A percentile compares a stretch with the other conserved stretches of the same genome.
Evolutionary conservation across 1,140 invertebrate species (phyloP).

Genomic region (Xylocopa sonorina): DNA sequence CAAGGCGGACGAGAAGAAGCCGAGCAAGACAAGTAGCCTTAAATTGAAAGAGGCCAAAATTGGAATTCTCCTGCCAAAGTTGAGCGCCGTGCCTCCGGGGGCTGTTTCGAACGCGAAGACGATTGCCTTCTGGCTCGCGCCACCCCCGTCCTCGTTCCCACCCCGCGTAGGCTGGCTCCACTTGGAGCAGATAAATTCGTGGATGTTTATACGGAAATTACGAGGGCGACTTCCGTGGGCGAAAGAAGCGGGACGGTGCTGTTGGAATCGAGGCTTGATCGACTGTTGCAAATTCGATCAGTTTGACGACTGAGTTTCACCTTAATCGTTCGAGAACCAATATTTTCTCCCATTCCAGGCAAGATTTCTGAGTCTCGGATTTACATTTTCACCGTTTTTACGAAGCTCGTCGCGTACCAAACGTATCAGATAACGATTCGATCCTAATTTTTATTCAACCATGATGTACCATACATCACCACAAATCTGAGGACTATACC

Average conservation of each 20-base stretch:
- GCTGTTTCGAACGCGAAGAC: conserved; percentile 60
- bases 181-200: conserved; percentile 59
- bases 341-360: too few species aligned
- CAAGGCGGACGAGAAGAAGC: conserved; percentile 45
- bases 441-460: too few species aligned
- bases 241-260: not conserved
- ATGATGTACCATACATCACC: too few species aligned
- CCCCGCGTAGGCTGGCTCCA: not conserved
- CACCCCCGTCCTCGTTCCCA: not conserved
- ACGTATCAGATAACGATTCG: too few species aligned
- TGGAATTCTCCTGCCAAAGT: conserved; percentile 76
- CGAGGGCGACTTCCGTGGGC: conserved; percentile 34
- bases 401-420: too few species aligned
- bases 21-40: conserved; percentile 73
- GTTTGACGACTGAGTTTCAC: conserved; percentile 19
- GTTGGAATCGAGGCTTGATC: conserved; percentile 42
- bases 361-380: not conserved
- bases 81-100: conserved; percentile 62
- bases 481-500: too few species aligned
- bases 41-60: conserved; percentile 76
- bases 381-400: too few species aligned
- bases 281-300: conserved; percentile 59
- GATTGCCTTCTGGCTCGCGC: conserved; percentile 54
- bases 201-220: conserved; percentile 72
- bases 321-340: conserved; percentile 5